A percentile compares a stretch with the other conserved stretches of the same genome.
phyloP scores from a whole-genome alignment of 1,140 invertebrate species.

The Solen grandis region DNA sequence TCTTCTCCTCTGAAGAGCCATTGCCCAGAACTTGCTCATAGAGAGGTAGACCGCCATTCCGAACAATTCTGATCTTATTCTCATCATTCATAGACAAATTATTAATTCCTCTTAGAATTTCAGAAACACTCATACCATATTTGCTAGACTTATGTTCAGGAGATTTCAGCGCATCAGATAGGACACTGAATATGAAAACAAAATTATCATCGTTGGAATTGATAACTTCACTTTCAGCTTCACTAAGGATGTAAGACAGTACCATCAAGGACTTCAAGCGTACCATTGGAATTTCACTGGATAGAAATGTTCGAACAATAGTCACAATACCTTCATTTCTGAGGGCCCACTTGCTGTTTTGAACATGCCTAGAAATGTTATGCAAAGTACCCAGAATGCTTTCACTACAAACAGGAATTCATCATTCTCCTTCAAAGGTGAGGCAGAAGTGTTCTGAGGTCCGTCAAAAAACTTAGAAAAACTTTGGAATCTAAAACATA shows the following conservation, averaged over 20 bases:
- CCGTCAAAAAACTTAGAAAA: slow-evolving; percentile 1
- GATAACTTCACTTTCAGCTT: slow-evolving; percentile 70
- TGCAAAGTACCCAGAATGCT: slow-evolving; percentile 45
- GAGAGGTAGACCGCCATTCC: slow-evolving; percentile 63
- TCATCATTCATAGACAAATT: slow-evolving; percentile 73
- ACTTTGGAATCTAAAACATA: slow-evolving; percentile 10
- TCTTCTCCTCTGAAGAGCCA: slow-evolving; percentile 59
- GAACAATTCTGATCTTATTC: slow-evolving; percentile 72
- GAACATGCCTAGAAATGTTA: slow-evolving; percentile 40
- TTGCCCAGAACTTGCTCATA: slow-evolving; percentile 62
- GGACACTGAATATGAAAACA: slow-evolving; percentile 68
- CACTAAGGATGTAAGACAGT: slow-evolving; percentile 70
- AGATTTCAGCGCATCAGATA: slow-evolving; percentile 65
- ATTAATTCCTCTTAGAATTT: slow-evolving; percentile 72
- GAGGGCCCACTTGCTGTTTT: slow-evolving; percentile 50
- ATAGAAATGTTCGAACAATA: slow-evolving; percentile 55
- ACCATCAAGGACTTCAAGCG: slow-evolving; percentile 71
- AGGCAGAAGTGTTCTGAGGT: background rate
- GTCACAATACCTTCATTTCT: slow-evolving; percentile 49
- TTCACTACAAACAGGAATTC: slow-evolving; percentile 24
- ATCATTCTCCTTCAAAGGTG: background rate
- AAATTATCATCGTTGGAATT: slow-evolving; percentile 67
- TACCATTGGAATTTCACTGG: slow-evolving; percentile 61
- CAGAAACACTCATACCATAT: slow-evolving; percentile 71
- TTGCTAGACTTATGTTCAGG: slow-evolving; percentile 66